Evolutionary conservation across 2,888 invertebrate genomes (phyloP).

Genomic region (Drosophila anceps): DNA sequence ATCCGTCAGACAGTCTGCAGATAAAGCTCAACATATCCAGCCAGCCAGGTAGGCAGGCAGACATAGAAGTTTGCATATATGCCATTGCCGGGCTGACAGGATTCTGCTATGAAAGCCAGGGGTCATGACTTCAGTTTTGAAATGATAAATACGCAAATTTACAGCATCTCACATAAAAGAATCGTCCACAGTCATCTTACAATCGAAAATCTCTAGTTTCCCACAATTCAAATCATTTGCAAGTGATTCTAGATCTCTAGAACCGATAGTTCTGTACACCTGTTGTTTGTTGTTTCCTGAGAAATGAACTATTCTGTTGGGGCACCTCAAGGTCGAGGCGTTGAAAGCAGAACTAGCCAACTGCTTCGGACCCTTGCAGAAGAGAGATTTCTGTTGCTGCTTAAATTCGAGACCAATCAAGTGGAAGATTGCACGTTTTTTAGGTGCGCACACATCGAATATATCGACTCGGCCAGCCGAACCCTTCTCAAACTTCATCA

Average conservation of each 20-base stretch:
- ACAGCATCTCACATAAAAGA: not conserved
- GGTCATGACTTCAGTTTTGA: slow-evolving; percentile 74
- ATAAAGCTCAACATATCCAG: slow-evolving; percentile 17
- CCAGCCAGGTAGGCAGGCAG: slow-evolving; percentile 4
- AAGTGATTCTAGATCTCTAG: slow-evolving; percentile 40
- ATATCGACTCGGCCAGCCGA: slow-evolving; percentile 51
- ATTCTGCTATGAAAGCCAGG: slow-evolving; percentile 36
- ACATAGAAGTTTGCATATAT: slow-evolving; percentile 34
- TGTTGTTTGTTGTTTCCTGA: slow-evolving; percentile 44
- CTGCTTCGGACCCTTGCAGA: slow-evolving; percentile 23
- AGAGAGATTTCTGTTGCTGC: slow-evolving; percentile 22
- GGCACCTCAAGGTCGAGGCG: slow-evolving; percentile 61
- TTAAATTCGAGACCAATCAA: slow-evolving; percentile 70
- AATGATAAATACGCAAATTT: slow-evolving; percentile 56
- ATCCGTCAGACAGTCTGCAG: slow-evolving; percentile 48
- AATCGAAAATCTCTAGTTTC: slow-evolving; percentile 46
- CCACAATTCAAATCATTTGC: slow-evolving; percentile 49
- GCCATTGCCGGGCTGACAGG: slow-evolving; percentile 40
- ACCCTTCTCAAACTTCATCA: slow-evolving; percentile 80
- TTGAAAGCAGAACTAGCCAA: slow-evolving; percentile 38
- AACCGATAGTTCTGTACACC: slow-evolving; percentile 46
- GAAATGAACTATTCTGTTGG: slow-evolving; percentile 71
- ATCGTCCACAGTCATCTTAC: slow-evolving; percentile 31
- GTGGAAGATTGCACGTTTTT: slow-evolving; percentile 77
- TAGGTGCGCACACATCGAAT: slow-evolving; percentile 58